These are phyloP conservation scores for Heliconius cydno DNA, from an alignment of 2,888 invertebrate species.

Conservation along the genomic window DNA sequence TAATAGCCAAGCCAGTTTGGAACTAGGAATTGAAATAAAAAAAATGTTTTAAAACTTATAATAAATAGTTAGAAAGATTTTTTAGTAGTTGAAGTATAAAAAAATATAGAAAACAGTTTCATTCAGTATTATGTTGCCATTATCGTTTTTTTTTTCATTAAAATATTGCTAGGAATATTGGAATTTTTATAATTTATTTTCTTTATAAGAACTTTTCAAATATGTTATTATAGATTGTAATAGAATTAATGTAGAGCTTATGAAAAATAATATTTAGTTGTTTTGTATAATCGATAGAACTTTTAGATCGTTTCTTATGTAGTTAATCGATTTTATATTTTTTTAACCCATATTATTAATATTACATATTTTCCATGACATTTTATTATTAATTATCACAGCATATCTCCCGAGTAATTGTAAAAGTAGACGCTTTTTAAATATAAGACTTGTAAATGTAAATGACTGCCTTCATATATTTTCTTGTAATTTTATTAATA, in stretches of 20 bases:
- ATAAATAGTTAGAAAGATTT: background rate
- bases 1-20: background rate
- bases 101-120: background rate
- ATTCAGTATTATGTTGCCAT: background rate
- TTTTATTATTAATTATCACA: background rate
- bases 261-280: no score
- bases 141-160: background rate
- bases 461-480: conserved; percentile 38
- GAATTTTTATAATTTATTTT: no score
- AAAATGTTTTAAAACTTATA: background rate
- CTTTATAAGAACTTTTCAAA: background rate
- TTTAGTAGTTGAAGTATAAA: background rate
- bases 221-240: background rate
- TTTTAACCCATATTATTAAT: background rate
- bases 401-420: conserved; percentile 3
- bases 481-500: conserved; percentile 34
- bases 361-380: background rate
- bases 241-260: no score
- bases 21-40: background rate
- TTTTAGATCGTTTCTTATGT: no score
- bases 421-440: conserved; percentile 3
- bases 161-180: background rate
- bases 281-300: no score
- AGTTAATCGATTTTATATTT: background rate
- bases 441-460: conserved; percentile 19